Evolutionary conservation across 2,797 vertebrate species (phyloP).

Genomic region (Parauchenoglanis ngamensis): DNA sequence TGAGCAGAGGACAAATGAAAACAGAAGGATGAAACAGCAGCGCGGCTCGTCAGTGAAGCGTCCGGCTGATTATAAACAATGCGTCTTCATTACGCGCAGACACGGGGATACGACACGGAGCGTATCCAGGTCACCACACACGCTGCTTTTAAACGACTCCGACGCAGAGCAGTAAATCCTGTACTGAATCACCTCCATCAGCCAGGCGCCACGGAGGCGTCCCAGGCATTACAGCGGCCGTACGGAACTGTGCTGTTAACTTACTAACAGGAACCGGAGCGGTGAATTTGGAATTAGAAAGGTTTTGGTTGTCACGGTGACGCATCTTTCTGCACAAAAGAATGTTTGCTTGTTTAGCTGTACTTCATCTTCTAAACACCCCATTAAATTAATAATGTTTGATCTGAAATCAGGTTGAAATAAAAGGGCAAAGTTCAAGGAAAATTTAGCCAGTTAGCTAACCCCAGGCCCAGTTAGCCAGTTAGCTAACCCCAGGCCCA

Average conservation of each 20-base stretch:
- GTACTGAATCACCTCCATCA: neutral
- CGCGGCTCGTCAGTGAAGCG: no score
- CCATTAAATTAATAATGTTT: neutral
- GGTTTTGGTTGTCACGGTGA: no score
- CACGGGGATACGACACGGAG: constrained; percentile 31
- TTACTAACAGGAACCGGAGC: neutral
- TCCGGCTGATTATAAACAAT: constrained; percentile 22
- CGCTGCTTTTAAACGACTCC: neutral
- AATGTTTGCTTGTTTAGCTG: neutral
- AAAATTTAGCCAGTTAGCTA: neutral
- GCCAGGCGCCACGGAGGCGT: neutral
- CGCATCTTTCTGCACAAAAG: neutral
- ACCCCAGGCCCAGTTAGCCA: no score
- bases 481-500: no score
- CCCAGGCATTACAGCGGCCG: neutral
- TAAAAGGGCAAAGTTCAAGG: neutral
- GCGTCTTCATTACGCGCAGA: constrained; percentile 30
- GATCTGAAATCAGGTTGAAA: neutral
- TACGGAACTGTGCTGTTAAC: neutral
- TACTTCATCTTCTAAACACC: neutral
- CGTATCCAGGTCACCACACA: constrained; percentile 5
- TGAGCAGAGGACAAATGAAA: constrained; percentile 60
- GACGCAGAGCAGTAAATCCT: neutral
- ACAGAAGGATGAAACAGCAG: constrained; percentile 26
- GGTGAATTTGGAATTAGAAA: neutral